Evolutionary conservation across 1,140 invertebrate genomes (phyloP).

Genomic region (Temnothorax curvispinosus): DNA sequence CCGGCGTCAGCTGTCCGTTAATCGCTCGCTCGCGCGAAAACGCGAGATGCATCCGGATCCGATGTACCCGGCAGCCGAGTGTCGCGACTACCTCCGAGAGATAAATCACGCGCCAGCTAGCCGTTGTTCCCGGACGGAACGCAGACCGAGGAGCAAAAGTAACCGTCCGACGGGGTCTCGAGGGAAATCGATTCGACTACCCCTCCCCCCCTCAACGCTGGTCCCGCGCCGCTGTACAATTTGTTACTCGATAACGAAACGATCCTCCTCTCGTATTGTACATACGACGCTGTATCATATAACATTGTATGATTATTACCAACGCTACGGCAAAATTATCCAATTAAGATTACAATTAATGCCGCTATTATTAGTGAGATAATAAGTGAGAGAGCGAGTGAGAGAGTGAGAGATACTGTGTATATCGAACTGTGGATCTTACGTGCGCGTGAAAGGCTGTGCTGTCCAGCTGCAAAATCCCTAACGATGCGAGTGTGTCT

Average conservation of each 20-base stretch:
- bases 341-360: constrained; percentile 75
- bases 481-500: constrained; percentile 76
- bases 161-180: constrained; percentile 1
- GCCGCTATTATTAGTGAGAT: constrained; percentile 69
- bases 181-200: constrained; percentile 59
- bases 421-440: constrained; percentile 59
- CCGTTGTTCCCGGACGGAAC: neutral
- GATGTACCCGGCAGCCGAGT: constrained; percentile 1
- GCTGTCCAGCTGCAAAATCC: constrained; percentile 72
- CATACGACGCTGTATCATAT: constrained; percentile 68
- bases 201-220: constrained; percentile 72
- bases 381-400: constrained; percentile 21
- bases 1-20: neutral
- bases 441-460: constrained; percentile 75
- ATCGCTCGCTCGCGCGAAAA: neutral
- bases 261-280: constrained; percentile 71
- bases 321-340: constrained; percentile 67
- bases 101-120: neutral
- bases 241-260: constrained; percentile 74
- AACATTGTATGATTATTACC: constrained; percentile 75
- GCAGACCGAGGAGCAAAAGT: neutral
- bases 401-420: constrained; percentile 13
- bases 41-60: neutral
- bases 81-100: neutral
- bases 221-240: constrained; percentile 74